These are phyloP conservation scores for Austrofundulus limnaeus DNA, from an alignment of 2,113 vertebrate species.

Conservation along the genomic window DNA sequence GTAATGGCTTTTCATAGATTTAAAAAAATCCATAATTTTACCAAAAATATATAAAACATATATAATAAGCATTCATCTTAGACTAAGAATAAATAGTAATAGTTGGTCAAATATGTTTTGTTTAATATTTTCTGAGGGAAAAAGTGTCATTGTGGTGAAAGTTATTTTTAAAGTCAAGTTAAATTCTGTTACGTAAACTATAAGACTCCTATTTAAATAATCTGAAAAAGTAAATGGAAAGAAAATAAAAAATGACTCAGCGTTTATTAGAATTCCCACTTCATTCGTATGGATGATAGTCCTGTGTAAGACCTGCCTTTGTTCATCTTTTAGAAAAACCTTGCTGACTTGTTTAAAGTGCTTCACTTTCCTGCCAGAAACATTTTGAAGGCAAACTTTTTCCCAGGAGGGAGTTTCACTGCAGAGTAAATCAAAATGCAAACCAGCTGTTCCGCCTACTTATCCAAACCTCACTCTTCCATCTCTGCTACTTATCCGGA, in stretches of 20 bases:
- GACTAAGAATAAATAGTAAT: slow-evolving; percentile 47
- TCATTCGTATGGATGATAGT: neutral
- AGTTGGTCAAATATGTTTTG: neutral
- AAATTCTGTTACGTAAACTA: neutral
- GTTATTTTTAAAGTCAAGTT: neutral
- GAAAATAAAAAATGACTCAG: neutral
- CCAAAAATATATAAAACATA: slow-evolving; percentile 55
- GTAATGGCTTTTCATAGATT: slow-evolving; percentile 58
- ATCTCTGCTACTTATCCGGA: slow-evolving; percentile 19
- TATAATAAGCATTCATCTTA: slow-evolving; percentile 43
- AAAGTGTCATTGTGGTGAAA: neutral
- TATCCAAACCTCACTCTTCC: slow-evolving; percentile 7
- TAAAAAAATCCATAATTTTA: slow-evolving; percentile 47
- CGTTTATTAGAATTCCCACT: neutral
- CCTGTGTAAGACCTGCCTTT: neutral
- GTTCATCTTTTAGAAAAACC: neutral
- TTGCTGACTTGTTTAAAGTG: neutral
- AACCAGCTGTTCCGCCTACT: slow-evolving; percentile 32
- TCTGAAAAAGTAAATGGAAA: neutral
- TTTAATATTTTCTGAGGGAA: neutral
- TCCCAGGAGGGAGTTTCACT: neutral
- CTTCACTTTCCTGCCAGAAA: neutral
- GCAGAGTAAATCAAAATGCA: slow-evolving; percentile 16
- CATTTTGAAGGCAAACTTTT: neutral
- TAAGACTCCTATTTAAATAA: neutral